A percentile compares a stretch with the other conserved stretches of the same genome.
Conservation (phyloP, 2,888 invertebrate genomes). For the Eupithecia tripunctaria region DNA sequence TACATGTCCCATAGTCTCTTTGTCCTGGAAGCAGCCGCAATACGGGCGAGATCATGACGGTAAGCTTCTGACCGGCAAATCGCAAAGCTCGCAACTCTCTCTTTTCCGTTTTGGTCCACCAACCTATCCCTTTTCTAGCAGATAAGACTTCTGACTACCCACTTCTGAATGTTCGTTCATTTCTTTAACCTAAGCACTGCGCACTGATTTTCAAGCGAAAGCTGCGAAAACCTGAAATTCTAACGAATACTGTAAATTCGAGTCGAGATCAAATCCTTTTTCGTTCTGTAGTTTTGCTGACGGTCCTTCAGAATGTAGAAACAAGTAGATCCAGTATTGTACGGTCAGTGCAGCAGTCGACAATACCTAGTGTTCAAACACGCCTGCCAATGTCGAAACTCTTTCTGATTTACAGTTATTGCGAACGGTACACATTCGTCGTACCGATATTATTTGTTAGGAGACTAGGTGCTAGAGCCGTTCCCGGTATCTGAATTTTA, state of each 20-base stretch:
- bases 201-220: background rate
- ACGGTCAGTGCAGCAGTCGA: conserved; percentile 9
- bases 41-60: no score
- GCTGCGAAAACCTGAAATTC: background rate
- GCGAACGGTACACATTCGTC: conserved; percentile 38
- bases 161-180: background rate
- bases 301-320: background rate
- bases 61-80: no score
- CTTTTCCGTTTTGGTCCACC: no score
- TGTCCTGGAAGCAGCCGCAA: no score
- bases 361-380: conserved; percentile 25
- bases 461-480: conserved; percentile 18
- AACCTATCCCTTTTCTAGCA: no score
- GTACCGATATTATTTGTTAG: conserved; percentile 34
- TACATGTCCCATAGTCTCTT: no score
- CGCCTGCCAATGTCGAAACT: conserved; percentile 34
- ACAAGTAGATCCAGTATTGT: conserved; percentile 7
- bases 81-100: no score
- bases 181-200: background rate
- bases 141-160: no score
- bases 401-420: conserved; percentile 44
- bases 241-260: background rate
- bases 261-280: background rate
- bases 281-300: background rate
- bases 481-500: background rate